Percentiles rank a stretch among this genome's conserved stretches.
These are phyloP conservation scores for Mamestra configurata DNA, from an alignment of 1,140 invertebrate genomes.

Conservation along the genomic window DNA sequence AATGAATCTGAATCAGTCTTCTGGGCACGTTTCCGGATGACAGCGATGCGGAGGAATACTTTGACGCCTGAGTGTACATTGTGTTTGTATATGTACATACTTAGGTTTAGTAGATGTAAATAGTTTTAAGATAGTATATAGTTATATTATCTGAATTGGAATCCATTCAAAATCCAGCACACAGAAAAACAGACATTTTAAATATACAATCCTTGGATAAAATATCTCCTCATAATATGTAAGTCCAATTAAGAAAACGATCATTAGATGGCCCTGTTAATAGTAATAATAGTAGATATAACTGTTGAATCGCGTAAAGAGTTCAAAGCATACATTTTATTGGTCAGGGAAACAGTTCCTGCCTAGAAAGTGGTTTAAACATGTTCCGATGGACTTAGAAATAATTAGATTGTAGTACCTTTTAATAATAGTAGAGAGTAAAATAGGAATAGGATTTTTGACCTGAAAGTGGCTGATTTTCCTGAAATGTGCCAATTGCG, in stretches of 20 bases:
- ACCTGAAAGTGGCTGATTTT: background rate
- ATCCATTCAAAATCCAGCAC: background rate
- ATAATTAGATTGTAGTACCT: background rate
- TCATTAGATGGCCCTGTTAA: constrained; percentile 4
- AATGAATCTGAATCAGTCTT: too few species aligned
- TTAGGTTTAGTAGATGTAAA: too few species aligned
- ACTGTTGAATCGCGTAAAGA: constrained; percentile 6
- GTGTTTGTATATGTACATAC: too few species aligned
- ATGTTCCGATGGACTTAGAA: background rate
- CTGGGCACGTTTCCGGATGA: too few species aligned
- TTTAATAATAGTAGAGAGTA: background rate
- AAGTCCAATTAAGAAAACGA: constrained; percentile 16
- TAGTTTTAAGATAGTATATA: too few species aligned
- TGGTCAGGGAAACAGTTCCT: background rate
- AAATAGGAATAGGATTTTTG: background rate
- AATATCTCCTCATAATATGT: background rate
- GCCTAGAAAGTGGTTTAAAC: background rate
- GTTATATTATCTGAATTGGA: too few species aligned
- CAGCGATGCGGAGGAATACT: too few species aligned
- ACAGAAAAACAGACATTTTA: background rate
- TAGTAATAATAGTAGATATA: background rate
- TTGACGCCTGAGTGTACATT: too few species aligned
- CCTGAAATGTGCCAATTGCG: too few species aligned
- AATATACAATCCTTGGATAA: background rate
- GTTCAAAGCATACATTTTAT: constrained; percentile 12